phyloP scores from a whole-genome alignment of 1,140 invertebrate genomes.

The Leucophenga varia region DNA sequence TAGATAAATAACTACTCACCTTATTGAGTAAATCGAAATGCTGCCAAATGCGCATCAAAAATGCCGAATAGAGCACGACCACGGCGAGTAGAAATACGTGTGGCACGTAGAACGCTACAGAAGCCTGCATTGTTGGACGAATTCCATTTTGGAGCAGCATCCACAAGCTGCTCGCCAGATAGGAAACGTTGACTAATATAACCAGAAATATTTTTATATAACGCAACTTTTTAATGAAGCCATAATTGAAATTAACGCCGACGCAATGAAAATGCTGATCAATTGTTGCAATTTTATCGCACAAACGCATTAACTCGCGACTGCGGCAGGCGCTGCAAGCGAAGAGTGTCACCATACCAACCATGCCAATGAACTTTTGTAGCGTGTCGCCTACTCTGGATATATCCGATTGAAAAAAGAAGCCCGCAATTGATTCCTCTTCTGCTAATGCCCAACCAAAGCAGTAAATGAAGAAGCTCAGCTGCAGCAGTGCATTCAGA shows the following conservation, averaged over 20 bases:
- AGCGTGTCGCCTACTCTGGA: slow-evolving; percentile 44
- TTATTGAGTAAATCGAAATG: slow-evolving; percentile 22
- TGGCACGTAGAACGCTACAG: slow-evolving; percentile 17
- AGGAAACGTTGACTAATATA: slow-evolving; percentile 5
- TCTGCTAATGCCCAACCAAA: slow-evolving; percentile 36
- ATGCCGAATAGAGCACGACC: slow-evolving; percentile 14
- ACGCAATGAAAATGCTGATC: slow-evolving; percentile 16
- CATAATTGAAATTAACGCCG: slow-evolving; percentile 17
- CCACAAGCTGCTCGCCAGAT: slow-evolving; percentile 17
- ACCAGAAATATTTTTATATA: slow-evolving; percentile 11
- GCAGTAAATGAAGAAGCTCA: slow-evolving; percentile 46
- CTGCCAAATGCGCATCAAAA: slow-evolving; percentile 16
- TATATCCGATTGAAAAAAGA: slow-evolving; percentile 49
- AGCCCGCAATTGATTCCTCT: slow-evolving; percentile 47
- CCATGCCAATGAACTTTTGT: slow-evolving; percentile 46
- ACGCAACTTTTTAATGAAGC: slow-evolving; percentile 13
- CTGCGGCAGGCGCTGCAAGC: slow-evolving; percentile 22
- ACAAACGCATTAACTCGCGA: slow-evolving; percentile 8
- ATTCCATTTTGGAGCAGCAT: slow-evolving; percentile 19
- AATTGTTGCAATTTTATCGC: slow-evolving; percentile 5
- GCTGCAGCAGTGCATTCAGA: slow-evolving; percentile 37
- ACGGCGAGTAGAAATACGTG: slow-evolving; percentile 17
- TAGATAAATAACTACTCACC: no score
- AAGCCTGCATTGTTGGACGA: slow-evolving; percentile 18
- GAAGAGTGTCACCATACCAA: slow-evolving; percentile 42